Evolutionary conservation across 2,797 vertebrate species (phyloP).

Genomic region (Propithecus perrieri): DNA sequence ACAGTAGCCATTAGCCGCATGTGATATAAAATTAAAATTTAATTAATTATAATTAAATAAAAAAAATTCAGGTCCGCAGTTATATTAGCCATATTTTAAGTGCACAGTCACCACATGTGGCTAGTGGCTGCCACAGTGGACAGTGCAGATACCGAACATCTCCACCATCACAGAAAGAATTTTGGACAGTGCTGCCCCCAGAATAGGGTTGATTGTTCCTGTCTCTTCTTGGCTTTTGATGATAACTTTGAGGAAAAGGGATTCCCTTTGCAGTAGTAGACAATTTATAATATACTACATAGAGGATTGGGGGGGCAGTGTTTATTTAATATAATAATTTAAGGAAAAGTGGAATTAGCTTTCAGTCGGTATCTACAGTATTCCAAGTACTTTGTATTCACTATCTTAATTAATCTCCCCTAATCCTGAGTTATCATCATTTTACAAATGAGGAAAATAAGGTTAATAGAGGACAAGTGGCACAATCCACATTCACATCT

Average conservation of each 20-base stretch:
- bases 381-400: not conserved
- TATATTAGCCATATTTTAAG: not conserved
- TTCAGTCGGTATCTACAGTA: not conserved
- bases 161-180: not conserved
- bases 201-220: not conserved
- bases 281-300: not conserved
- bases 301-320: not conserved
- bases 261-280: not conserved
- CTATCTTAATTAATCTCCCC: not conserved
- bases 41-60: not conserved
- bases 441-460: not conserved
- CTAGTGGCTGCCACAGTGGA: not conserved
- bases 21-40: not conserved
- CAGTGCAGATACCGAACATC: too few relatives aligned
- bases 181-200: not conserved
- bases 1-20: not conserved
- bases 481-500: not conserved
- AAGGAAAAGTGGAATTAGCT: not conserved
- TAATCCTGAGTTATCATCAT: not conserved
- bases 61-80: not conserved
- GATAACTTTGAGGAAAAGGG: not conserved
- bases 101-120: not conserved
- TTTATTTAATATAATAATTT: not conserved
- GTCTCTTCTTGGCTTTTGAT: not conserved
- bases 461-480: not conserved